Conservation (phyloP, 2,888 invertebrate genomes). For the Temnothorax rugatulus region DNA sequence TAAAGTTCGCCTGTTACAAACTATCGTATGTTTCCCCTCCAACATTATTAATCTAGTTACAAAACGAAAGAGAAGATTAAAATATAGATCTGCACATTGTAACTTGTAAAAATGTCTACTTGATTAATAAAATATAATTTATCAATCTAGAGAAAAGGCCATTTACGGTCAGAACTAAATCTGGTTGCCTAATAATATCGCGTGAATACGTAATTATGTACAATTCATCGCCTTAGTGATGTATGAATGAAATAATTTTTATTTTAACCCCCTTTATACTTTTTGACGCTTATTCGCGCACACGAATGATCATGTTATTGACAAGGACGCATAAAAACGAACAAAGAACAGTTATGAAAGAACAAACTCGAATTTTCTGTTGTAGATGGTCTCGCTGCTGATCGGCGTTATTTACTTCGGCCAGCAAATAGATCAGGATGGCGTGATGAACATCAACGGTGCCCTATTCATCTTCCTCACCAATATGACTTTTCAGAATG, state of each 20-base stretch:
- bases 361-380: conserved; percentile 61
- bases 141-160: no score
- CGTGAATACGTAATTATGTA: no score
- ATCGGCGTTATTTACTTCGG: conserved; percentile 96
- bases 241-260: not conserved
- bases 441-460: conserved; percentile 97
- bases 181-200: no score
- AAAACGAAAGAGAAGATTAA: not conserved
- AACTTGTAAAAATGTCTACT: conserved; percentile 1
- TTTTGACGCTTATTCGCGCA: not conserved
- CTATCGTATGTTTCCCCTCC: conserved; percentile 90
- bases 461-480: conserved; percentile 96
- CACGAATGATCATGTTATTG: not conserved
- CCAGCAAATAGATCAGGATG: conserved; percentile 93
- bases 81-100: not conserved
- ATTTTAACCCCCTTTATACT: not conserved
- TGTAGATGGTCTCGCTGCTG: conserved; percentile 94
- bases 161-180: no score
- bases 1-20: conserved; percentile 95
- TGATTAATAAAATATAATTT: not conserved
- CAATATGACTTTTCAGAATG: conserved; percentile 97
- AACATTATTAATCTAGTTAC: not conserved
- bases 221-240: no score
- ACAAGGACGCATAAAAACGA: not conserved
- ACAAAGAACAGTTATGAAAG: not conserved